phyloP scores from a whole-genome alignment of 1,140 invertebrate species.

The Meloidogyne floridensis region DNA sequence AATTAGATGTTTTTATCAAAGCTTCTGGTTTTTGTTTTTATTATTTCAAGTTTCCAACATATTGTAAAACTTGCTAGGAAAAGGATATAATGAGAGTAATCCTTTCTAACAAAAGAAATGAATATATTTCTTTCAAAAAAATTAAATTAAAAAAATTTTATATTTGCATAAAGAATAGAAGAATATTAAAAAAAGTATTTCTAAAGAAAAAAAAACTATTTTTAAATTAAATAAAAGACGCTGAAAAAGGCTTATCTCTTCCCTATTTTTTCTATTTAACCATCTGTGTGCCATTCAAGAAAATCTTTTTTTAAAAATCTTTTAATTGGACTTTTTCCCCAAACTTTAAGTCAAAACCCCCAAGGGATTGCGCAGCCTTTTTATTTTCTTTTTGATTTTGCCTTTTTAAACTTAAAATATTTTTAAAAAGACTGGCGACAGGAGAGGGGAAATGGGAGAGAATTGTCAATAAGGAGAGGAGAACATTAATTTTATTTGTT shows the following conservation, averaged over 20 bases:
- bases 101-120: too few species aligned
- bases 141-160: too few species aligned
- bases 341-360: not conserved
- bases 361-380: not conserved
- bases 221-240: too few species aligned
- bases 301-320: not conserved
- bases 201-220: not conserved
- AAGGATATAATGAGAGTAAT: too few species aligned
- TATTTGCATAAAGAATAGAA: too few species aligned
- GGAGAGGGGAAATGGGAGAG: not conserved
- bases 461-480: not conserved
- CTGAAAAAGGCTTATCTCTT: not conserved
- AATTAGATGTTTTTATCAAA: too few species aligned
- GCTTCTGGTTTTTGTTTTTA: too few species aligned
- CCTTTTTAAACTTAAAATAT: not conserved
- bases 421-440: not conserved
- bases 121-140: too few species aligned
- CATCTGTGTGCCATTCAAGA: conserved; percentile 8
- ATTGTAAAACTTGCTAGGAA: too few species aligned
- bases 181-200: not conserved
- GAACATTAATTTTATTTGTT: too few species aligned
- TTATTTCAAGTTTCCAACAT: too few species aligned
- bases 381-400: not conserved
- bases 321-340: not conserved
- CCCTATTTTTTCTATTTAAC: not conserved